A percentile compares a stretch with the other conserved stretches of the same genome.
phyloP scores from a whole-genome alignment of 2,888 invertebrate genomes.

The Nomada ferruginata region DNA sequence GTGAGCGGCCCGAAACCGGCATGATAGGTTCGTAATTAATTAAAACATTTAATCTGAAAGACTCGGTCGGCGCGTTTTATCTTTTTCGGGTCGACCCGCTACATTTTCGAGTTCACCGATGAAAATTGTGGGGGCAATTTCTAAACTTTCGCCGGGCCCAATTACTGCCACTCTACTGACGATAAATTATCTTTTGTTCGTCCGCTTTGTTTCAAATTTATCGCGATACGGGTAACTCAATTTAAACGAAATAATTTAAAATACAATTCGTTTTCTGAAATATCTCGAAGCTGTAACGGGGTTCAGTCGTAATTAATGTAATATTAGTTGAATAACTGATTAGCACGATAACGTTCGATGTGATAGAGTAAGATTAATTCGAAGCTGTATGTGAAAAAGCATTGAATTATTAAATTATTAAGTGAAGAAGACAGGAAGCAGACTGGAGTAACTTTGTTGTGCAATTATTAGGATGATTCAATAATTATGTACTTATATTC shows the following conservation, averaged over 20 bases:
- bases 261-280: background rate
- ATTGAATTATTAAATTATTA: background rate
- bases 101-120: background rate
- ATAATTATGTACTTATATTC: no score
- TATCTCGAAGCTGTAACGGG: background rate
- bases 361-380: background rate
- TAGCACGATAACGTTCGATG: background rate
- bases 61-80: background rate
- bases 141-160: background rate
- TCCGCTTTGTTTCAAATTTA: conserved; percentile 13
- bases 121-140: conserved; percentile 19
- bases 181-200: conserved; percentile 18
- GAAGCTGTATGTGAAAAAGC: background rate
- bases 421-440: background rate
- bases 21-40: conserved; percentile 14
- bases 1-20: background rate
- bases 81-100: background rate
- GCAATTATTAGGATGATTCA: no score
- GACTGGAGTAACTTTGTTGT: no score
- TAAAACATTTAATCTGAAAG: background rate
- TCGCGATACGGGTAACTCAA: conserved; percentile 8
- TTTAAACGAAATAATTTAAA: conserved; percentile 7
- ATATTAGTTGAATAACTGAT: background rate
- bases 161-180: conserved; percentile 7
- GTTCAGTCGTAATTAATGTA: background rate